phyloP scores from a whole-genome alignment of 2,797 vertebrate species.

The Taenioides sp. region DNA sequence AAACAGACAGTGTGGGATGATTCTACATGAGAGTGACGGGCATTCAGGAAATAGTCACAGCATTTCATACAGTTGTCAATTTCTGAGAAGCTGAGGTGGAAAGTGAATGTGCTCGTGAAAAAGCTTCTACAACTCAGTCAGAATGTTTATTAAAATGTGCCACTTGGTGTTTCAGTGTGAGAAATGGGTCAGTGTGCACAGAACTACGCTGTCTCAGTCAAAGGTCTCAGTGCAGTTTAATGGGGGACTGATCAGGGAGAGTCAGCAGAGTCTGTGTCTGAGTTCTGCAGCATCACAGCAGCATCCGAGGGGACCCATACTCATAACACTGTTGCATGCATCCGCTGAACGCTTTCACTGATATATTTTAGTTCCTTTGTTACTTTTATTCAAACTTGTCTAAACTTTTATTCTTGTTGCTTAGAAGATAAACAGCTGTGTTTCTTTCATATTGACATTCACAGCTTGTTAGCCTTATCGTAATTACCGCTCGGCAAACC shows the following conservation, averaged over 20 bases:
- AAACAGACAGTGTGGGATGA: conserved; percentile 36
- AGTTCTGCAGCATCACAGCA: no score
- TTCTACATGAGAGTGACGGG: conserved; percentile 3
- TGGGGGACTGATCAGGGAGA: no score
- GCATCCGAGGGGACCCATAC: no score
- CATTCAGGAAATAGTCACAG: conserved; percentile 16
- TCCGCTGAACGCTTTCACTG: no score
- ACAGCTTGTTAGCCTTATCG: conserved; percentile 29
- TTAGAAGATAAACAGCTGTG: conserved; percentile 14
- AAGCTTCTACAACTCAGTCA: conserved; percentile 32
- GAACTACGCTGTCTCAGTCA: background rate
- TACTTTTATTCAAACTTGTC: no score
- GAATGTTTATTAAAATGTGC: conserved; percentile 53
- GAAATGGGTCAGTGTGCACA: background rate
- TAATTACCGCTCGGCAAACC: conserved; percentile 25
- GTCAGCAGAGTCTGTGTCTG: no score
- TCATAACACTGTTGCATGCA: no score
- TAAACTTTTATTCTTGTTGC: conserved; percentile 1
- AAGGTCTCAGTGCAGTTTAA: no score
- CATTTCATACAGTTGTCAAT: conserved; percentile 28
- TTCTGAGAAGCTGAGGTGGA: conserved; percentile 23
- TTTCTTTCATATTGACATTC: conserved; percentile 21
- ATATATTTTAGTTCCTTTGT: no score
- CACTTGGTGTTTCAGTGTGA: background rate
- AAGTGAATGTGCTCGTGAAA: conserved; percentile 49